Base-by-base conservation (phyloP, 2,113 vertebrate genomes). In the Aspidoscelis tigris region DNA sequence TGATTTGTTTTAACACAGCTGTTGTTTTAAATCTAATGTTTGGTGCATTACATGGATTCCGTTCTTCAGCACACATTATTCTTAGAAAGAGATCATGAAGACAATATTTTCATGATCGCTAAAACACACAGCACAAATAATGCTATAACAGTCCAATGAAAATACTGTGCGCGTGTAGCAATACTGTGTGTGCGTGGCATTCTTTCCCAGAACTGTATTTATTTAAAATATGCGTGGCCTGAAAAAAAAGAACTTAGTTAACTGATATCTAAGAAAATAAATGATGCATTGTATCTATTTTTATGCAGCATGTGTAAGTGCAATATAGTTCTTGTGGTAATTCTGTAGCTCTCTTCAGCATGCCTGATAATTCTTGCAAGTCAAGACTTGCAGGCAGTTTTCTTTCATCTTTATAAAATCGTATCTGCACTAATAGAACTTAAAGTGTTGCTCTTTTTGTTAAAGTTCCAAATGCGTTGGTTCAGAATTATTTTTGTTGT, bases 41-140 rank as follows among this genome's bases (percentile, higher is more conserved):
- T 53, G 80, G 73, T 72, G 58, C 9, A 83, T 76, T 61, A 61
- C 76, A 77, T 86, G 24, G 61, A n/a, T 55, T 43, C 10, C 33
- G 5, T 73, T 44, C 24, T 87, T 90, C 81, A 22, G 86, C 69
- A 50, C 47, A 50, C 0, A 11, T n/a, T 65, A 9, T 5, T 12
- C 82, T 75, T 83, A 21, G 47, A 76, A 14, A 70, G 9, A 33
- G 50, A 3, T n/a, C 26, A 39, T 39, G 4, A 41, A 55, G 44
- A 58, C 16, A 33, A 50, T 50, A 50, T 50, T 50, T 50, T 50
- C 2, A 2, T 6, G 47, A 50, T 50, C 2, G 5, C 47, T 50
- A 10, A 14, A 21, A 39, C 41, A 16, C 77, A 78, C 24, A 9
- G 61, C 39, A 66, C 11, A 43, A 22, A 6, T 21, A 44, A 11